Evolutionary conservation across 2,888 invertebrate species (phyloP).

Genomic region (Lasiommata megera): DNA sequence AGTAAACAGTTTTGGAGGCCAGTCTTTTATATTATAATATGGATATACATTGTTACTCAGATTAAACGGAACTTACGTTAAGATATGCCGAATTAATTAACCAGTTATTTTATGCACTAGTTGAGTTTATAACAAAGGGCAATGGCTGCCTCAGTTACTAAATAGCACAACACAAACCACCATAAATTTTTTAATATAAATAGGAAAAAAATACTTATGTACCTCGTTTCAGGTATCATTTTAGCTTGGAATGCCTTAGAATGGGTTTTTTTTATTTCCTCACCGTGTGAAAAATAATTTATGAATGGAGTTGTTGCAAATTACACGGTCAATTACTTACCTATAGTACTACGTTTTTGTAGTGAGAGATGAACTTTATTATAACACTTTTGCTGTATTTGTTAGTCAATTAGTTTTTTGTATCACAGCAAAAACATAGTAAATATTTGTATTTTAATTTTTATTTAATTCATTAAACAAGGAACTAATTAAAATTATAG

Average conservation of each 20-base stretch:
- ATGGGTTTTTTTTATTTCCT: neutral
- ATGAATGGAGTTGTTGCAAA: neutral
- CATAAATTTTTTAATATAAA: neutral
- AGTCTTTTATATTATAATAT: neutral
- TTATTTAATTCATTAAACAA: no score
- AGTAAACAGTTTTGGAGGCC: no score
- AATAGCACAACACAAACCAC: no score
- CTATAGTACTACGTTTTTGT: no score
- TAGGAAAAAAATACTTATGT: neutral
- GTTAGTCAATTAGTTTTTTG: no score
- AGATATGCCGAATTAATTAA: neutral
- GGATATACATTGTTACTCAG: neutral
- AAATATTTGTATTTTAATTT: no score
- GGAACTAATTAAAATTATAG: no score
- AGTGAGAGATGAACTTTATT: no score
- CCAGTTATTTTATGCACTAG: neutral
- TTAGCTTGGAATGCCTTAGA: neutral
- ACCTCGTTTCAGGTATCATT: neutral
- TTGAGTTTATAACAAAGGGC: constrained; percentile 15
- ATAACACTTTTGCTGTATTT: no score
- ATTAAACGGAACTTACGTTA: neutral
- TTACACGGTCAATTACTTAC: neutral
- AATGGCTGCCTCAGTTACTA: constrained; percentile 16
- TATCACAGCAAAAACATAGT: no score
- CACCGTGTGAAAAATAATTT: neutral